phyloP scores from a whole-genome alignment of 2,797 vertebrate species.

The Calcarius lapponicus region DNA sequence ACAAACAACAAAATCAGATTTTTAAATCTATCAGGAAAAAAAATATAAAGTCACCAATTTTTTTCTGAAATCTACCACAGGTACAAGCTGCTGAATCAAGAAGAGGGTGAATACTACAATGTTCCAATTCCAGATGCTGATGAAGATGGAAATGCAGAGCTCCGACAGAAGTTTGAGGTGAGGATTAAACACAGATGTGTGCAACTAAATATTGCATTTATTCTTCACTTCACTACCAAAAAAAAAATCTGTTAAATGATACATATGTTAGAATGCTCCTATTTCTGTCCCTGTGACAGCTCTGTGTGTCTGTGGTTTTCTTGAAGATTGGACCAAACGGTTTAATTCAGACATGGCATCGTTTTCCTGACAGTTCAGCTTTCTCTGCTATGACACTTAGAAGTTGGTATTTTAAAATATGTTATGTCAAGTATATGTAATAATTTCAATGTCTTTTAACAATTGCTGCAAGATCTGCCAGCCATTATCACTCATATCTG shows the following conservation, averaged over 20 bases:
- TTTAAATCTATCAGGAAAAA: not conserved
- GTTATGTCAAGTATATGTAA: not conserved
- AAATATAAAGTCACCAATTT: not conserved
- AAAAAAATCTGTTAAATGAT: not conserved
- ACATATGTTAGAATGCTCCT: not conserved
- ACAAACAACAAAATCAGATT: not conserved
- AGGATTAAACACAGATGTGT: slow-evolving; percentile 43
- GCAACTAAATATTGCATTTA: not conserved
- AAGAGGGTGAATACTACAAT: slow-evolving; percentile 97
- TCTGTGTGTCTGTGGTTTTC: not conserved
- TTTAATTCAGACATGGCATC: not conserved
- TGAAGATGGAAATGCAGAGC: slow-evolving; percentile 88
- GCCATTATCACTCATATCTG: not conserved
- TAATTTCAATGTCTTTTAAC: not conserved
- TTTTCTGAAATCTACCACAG: slow-evolving; percentile 63
- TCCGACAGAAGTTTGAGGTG: slow-evolving; percentile 97
- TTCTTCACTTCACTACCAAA: not conserved
- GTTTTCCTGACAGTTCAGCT: not conserved
- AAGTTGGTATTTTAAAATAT: not conserved
- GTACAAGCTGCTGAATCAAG: slow-evolving; percentile 96
- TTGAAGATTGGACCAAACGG: not conserved
- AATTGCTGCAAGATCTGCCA: not conserved
- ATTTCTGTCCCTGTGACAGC: not conserved
- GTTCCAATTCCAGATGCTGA: slow-evolving; percentile 94
- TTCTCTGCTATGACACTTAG: not conserved